phyloP scores from a whole-genome alignment of 2,888 invertebrate genomes.

The Arrhopalites spinosus region DNA sequence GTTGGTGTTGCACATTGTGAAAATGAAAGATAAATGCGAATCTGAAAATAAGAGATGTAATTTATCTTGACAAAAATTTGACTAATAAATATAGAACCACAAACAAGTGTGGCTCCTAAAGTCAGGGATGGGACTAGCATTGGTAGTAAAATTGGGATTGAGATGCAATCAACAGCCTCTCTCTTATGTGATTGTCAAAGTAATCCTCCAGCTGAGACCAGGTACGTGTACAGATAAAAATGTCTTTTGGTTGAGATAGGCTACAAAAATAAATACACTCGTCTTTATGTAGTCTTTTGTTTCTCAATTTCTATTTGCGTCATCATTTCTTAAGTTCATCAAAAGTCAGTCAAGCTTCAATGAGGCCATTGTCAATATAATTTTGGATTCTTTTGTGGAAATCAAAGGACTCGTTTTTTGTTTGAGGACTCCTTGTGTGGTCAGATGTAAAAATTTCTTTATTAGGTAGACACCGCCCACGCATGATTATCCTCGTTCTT shows the following conservation, averaged over 20 bases:
- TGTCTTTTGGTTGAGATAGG: too few relatives aligned
- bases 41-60: too few relatives aligned
- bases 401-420: not conserved
- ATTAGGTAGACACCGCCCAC: not conserved
- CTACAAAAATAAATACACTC: too few relatives aligned
- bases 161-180: conserved; percentile 39
- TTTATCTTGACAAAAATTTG: not conserved
- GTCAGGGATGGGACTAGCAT: conserved; percentile 56
- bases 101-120: conserved; percentile 56
- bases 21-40: too few relatives aligned
- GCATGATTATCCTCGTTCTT: too few relatives aligned
- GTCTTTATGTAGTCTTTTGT: not conserved
- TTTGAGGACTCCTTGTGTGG: not conserved
- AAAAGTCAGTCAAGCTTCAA: not conserved
- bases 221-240: conserved; percentile 36
- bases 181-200: conserved; percentile 56
- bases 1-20: not conserved
- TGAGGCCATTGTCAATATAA: not conserved
- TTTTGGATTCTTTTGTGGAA: not conserved
- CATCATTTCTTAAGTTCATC: too few relatives aligned
- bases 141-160: conserved; percentile 56
- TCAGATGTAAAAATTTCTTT: not conserved
- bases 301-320: not conserved
- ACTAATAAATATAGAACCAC: conserved; percentile 51
- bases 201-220: conserved; percentile 53